Evolutionary conservation across 2,888 invertebrate genomes (phyloP).

Genomic region (Melitaea athalia): DNA sequence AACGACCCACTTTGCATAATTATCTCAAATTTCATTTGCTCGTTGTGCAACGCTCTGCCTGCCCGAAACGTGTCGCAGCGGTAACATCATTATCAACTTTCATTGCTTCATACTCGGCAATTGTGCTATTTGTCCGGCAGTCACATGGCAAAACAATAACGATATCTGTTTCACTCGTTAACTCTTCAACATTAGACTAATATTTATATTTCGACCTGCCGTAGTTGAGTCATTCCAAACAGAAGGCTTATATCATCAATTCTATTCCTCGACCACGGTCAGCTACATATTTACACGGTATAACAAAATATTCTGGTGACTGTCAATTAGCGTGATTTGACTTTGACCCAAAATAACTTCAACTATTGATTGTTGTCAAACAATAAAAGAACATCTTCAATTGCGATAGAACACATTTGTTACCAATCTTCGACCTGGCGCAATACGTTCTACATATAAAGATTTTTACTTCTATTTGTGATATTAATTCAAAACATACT

Average conservation of each 20-base stretch:
- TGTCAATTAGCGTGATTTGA: slow-evolving; percentile 36
- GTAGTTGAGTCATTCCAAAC: slow-evolving; percentile 18
- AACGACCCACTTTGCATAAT: slow-evolving; percentile 51
- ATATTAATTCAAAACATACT: background rate
- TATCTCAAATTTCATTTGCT: slow-evolving; percentile 49
- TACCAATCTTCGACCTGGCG: background rate
- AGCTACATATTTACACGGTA: slow-evolving; percentile 21
- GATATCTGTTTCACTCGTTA: slow-evolving; percentile 72
- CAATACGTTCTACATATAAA: background rate
- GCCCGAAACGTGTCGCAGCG: slow-evolving; percentile 75
- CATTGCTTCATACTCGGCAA: slow-evolving; percentile 73
- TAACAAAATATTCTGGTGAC: slow-evolving; percentile 37
- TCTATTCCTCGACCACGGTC: slow-evolving; percentile 26
- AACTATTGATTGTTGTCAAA: slow-evolving; percentile 17
- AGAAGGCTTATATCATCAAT: slow-evolving; percentile 26
- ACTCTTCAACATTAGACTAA: slow-evolving; percentile 52
- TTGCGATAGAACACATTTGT: background rate
- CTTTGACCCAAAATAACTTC: slow-evolving; percentile 36
- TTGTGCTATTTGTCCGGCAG: slow-evolving; percentile 63
- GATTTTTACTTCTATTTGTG: background rate
- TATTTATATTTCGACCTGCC: slow-evolving; percentile 44
- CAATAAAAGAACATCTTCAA: slow-evolving; percentile 23
- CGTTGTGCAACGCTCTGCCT: slow-evolving; percentile 59
- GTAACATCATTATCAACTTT: slow-evolving; percentile 78
- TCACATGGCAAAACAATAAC: slow-evolving; percentile 46